Conservation (phyloP, 2,888 invertebrate species). For the Megalurothrips usitatus region DNA sequence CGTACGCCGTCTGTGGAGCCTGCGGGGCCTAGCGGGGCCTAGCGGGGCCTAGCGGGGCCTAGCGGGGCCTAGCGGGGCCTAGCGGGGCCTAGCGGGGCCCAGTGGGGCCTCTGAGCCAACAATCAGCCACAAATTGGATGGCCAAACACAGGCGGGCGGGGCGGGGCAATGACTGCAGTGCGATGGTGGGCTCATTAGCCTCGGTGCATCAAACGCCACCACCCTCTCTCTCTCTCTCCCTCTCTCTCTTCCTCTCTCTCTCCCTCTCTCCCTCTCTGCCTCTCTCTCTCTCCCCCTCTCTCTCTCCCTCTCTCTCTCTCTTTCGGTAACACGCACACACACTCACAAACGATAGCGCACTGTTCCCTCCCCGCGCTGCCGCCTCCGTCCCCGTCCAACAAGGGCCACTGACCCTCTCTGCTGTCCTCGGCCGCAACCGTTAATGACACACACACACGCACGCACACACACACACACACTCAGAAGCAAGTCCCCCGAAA, state of each 20-base stretch:
- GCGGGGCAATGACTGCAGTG: neutral
- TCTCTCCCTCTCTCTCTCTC: neutral
- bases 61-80: too few species aligned
- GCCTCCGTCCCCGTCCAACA: neutral
- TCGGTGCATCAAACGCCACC: too few species aligned
- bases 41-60: too few species aligned
- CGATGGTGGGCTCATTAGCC: neutral
- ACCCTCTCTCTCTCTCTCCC: neutral
- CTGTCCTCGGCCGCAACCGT: neutral
- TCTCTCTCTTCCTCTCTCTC: neutral
- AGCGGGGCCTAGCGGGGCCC: too few species aligned
- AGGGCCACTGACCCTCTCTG: neutral
- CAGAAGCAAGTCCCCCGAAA: neutral
- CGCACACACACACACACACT: neutral
- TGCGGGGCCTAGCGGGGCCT: too few species aligned
- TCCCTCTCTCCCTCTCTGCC: neutral
- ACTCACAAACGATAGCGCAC: neutral
- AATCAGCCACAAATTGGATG: slow-evolving; percentile 1
- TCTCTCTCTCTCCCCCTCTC: neutral
- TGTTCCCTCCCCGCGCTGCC: neutral
- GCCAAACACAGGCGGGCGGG: neutral
- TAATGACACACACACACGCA: neutral
- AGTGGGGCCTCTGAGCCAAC: neutral
- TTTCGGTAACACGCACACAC: neutral
- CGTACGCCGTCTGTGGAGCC: too few species aligned